Conservation (phyloP, 2,113 vertebrate genomes). For the Rhinogobius similis region DNA sequence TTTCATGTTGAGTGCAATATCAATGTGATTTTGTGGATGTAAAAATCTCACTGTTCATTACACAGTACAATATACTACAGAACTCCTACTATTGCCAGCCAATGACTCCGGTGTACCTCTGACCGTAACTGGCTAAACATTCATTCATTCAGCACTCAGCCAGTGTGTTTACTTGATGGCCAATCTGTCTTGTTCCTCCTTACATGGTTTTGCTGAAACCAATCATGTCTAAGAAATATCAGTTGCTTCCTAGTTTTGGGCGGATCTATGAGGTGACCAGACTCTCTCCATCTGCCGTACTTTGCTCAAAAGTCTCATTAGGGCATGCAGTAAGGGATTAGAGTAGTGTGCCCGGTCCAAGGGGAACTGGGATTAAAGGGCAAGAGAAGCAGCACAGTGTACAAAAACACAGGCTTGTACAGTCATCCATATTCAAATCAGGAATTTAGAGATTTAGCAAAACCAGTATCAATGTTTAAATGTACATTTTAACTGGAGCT, state of each 20-base stretch:
- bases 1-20: background rate
- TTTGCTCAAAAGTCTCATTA: constrained; percentile 54
- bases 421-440: background rate
- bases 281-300: constrained; percentile 63
- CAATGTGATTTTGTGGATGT: background rate
- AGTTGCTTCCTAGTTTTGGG: constrained; percentile 53
- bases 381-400: constrained; percentile 33
- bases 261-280: constrained; percentile 61
- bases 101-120: constrained; percentile 52
- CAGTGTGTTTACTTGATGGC: constrained; percentile 25
- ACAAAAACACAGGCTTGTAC: constrained; percentile 23
- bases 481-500: background rate
- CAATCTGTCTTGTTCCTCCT: constrained; percentile 29
- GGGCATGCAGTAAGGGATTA: constrained; percentile 61
- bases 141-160: constrained; percentile 24
- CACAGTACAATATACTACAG: background rate
- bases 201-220: constrained; percentile 39
- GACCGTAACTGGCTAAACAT: constrained; percentile 19
- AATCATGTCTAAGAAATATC: constrained; percentile 36
- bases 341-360: constrained; percentile 50
- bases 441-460: background rate
- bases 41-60: background rate
- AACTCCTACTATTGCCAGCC: constrained; percentile 21
- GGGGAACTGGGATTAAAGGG: constrained; percentile 61
- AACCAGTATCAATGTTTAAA: background rate